These are phyloP conservation scores for Nycticebus coucang DNA, from an alignment of 2,113 vertebrate genomes.

Conservation along the genomic window DNA sequence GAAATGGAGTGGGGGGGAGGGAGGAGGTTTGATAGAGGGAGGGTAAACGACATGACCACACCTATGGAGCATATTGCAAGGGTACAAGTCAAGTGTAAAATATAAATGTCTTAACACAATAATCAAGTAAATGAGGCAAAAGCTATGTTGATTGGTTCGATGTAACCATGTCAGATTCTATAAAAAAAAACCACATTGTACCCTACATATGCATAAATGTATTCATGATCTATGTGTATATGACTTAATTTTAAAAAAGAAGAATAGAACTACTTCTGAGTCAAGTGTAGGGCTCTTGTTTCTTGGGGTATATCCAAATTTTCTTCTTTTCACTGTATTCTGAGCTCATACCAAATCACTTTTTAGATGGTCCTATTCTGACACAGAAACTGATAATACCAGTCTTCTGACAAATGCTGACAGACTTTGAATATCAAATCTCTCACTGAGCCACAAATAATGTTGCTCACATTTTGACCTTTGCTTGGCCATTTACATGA, in stretches of 20 bases:
- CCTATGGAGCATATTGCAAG: no score
- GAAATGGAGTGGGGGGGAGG: no score
- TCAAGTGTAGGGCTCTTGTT: not conserved
- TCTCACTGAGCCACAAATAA: slow-evolving; percentile 59
- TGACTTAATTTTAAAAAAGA: not conserved
- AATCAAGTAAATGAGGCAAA: no score
- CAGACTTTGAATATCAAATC: slow-evolving; percentile 41
- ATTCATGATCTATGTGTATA: no score
- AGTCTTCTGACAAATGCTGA: slow-evolving; percentile 53
- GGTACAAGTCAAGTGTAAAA: no score
- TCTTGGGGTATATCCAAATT: not conserved
- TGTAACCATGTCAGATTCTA: no score
- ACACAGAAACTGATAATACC: not conserved
- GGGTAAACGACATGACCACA: no score
- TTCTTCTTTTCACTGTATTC: not conserved
- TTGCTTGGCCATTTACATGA: slow-evolving; percentile 54
- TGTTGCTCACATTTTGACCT: slow-evolving; percentile 58
- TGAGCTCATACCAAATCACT: not conserved
- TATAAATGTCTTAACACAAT: no score
- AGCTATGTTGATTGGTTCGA: no score
- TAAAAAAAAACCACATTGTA: no score
- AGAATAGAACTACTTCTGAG: not conserved
- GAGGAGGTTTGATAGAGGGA: no score
- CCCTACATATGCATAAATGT: no score
- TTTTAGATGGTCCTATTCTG: not conserved